A percentile compares a stretch with the other conserved stretches of the same genome.
phyloP scores from a whole-genome alignment of 2,113 vertebrate genomes.

The Ochotona princeps region DNA sequence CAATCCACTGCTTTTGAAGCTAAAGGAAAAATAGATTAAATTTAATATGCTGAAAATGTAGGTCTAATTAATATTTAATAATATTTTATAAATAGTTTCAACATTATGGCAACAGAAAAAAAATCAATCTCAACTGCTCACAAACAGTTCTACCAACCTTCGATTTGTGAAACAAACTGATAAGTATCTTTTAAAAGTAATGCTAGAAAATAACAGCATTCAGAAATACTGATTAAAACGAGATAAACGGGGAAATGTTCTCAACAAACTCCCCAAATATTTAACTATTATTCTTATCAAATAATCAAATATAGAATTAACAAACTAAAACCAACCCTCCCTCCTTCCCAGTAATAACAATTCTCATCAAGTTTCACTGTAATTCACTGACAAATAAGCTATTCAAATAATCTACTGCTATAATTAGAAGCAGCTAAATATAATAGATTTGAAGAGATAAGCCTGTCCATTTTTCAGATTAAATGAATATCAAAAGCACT shows the following conservation, averaged over 20 bases:
- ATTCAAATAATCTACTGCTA: conserved; percentile 7
- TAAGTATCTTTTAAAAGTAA: conserved; percentile 49
- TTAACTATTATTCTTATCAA: conserved; percentile 4
- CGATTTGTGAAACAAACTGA: conserved; percentile 37
- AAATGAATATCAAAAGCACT: conserved; percentile 47
- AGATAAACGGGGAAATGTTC: not conserved
- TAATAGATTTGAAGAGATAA: not conserved
- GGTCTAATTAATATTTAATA: not conserved
- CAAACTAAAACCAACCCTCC: not conserved
- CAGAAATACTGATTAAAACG: conserved; percentile 53
- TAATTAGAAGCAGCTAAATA: conserved; percentile 42
- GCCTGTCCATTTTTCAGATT: conserved; percentile 28
- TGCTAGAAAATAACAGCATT: conserved; percentile 28
- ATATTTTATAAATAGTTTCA: conserved; percentile 56
- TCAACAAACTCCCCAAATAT: conserved; percentile 22
- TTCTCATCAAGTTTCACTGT: conserved; percentile 13
- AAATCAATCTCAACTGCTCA: conserved; percentile 32
- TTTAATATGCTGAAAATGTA: conserved; percentile 41
- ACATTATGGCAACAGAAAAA: conserved; percentile 40
- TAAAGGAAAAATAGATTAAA: conserved; percentile 77
- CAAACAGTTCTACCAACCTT: conserved; percentile 23
- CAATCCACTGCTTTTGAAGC: conserved; percentile 98
- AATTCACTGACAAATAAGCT: not conserved
- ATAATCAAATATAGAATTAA: not conserved
- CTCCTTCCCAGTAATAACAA: not conserved